phyloP scores from a whole-genome alignment of 2,113 vertebrate genomes.

The Orthonyx spaldingii region DNA sequence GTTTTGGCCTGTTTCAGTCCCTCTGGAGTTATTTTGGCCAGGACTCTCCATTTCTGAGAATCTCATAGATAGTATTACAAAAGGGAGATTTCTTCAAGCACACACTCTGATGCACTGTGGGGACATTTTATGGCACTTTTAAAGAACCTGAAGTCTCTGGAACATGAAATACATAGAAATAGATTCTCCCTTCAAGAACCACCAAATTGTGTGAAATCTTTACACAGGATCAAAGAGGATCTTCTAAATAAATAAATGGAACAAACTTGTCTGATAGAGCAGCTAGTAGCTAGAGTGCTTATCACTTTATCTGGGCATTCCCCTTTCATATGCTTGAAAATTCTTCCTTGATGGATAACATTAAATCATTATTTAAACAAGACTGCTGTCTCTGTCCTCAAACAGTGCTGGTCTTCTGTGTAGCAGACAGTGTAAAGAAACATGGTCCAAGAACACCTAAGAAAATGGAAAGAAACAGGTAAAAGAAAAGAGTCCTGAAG shows the following conservation, averaged over 20 bases:
- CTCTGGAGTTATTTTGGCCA: conserved; percentile 25
- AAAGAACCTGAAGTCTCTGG: neutral
- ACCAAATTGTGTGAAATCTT: neutral
- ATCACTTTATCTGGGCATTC: neutral
- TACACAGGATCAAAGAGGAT: neutral
- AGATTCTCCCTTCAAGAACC: neutral
- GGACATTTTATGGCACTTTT: neutral
- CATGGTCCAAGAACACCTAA: neutral
- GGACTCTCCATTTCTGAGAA: neutral
- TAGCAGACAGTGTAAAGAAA: neutral
- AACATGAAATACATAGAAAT: neutral
- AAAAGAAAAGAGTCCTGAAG: neutral
- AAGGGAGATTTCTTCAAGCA: neutral
- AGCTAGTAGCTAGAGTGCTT: neutral
- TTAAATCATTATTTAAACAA: neutral
- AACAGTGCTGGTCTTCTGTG: neutral
- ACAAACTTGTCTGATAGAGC: neutral
- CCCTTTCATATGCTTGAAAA: neutral
- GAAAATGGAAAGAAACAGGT: neutral
- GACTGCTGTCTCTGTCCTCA: neutral
- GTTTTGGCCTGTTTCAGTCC: neutral
- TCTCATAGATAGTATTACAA: conserved; percentile 7
- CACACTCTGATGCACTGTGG: neutral
- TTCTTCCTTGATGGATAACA: neutral
- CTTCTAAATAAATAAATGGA: neutral